Base-by-base conservation (phyloP, 2,113 vertebrate genomes). In the Hystrix cristata region DNA sequence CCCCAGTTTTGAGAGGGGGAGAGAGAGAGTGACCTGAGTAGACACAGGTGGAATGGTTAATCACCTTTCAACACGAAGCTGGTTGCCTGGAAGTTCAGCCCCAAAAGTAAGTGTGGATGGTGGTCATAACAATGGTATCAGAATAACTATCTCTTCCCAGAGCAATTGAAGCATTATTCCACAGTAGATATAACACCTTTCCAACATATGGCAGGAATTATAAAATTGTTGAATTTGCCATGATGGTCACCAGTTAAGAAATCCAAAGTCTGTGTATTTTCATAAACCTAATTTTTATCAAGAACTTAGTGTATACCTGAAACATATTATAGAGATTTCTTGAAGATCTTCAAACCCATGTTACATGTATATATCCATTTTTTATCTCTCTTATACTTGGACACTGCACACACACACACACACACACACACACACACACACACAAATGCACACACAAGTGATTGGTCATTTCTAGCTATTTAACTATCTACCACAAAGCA, bases 261-360 rank as follows among this genome's bases (percentile, higher is more conserved):
- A 89, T 53, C 19, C 48, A 65, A 93, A 91, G 55, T 79, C 29
- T 74, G 0, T 31, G 7, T 31, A 15, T 87, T 74, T 97, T 82
- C 14, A 87, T 81, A 76, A 59, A 91, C 64, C 76, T 46, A 90
- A 78, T 19, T 72, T 65, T 86, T 94, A 62, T 62, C 67, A 21
- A 87, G 55, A 79, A 27, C 55, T 95, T 95, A 79, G 59, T 76
- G 92, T 87, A 80, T 76, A 80, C 15, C 81, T 94, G 31, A 87
- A 27, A 59, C 4, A 80, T 71, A 57, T 57, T 57, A 59, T 27
- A 93, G 71, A 89, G 14, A 93, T 72, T 65, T 78, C 62, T 72
- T 69, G 46, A 59, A 19, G n/a, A 82, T 80, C 25, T 57, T 88
- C 81, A 94, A 87, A 92, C 76, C n/a, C 29, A 79, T 79, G 43